These are phyloP conservation scores for Puffinus mauretanicus DNA, from an alignment of 2,113 vertebrate genomes.

Conservation along the genomic window DNA sequence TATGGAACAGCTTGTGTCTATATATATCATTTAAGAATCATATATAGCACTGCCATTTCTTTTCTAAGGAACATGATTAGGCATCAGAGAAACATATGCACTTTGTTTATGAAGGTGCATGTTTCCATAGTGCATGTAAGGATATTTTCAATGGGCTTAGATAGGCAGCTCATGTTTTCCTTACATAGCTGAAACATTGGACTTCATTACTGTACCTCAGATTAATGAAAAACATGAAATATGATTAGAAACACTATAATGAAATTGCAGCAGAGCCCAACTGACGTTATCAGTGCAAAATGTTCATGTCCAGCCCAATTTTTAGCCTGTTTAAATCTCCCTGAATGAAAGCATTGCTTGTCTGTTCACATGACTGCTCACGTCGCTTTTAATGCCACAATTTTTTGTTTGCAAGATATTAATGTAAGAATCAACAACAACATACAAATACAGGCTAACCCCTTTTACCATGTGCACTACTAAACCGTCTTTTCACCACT, in stretches of 20 bases:
- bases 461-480: neutral
- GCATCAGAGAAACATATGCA: neutral
- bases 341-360: neutral
- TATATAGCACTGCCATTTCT: neutral
- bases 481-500: neutral
- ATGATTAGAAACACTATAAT: neutral
- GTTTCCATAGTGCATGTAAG: neutral
- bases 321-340: neutral
- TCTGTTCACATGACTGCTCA: neutral
- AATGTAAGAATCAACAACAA: neutral
- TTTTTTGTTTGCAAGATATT: neutral
- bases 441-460: neutral
- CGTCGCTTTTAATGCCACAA: neutral
- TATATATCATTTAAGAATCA: neutral
- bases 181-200: neutral
- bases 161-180: neutral
- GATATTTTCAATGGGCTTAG: neutral
- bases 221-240: constrained; percentile 5
- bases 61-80: neutral
- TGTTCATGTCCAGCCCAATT: neutral
- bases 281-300: neutral
- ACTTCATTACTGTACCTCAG: neutral
- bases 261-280: neutral
- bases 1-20: constrained; percentile 20
- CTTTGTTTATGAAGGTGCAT: neutral